Evolutionary conservation across 2,113 vertebrate genomes (phyloP).

Genomic region (Setophaga kirtlandii): DNA sequence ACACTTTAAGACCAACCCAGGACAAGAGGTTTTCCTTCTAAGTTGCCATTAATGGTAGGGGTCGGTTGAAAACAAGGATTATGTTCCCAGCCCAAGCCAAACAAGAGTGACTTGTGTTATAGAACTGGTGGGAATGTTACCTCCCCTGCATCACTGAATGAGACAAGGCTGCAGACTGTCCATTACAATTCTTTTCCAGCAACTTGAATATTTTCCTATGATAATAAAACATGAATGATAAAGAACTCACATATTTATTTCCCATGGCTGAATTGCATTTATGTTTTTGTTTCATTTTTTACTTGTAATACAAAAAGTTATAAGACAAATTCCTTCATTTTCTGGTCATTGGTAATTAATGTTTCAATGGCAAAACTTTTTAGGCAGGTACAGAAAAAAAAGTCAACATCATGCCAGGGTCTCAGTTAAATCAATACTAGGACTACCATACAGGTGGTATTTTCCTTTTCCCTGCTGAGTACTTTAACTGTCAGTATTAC

Average conservation of each 20-base stretch:
- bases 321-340: background rate
- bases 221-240: background rate
- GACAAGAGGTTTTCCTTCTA: background rate
- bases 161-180: background rate
- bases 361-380: background rate
- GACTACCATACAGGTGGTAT: background rate
- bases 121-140: background rate
- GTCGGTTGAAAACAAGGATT: background rate
- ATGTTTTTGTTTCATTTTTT: background rate
- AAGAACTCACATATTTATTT: background rate
- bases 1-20: background rate
- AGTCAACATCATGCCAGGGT: background rate
- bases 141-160: background rate
- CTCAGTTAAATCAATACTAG: background rate
- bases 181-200: background rate
- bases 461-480: background rate
- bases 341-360: background rate
- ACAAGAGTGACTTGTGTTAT: background rate
- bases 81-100: background rate
- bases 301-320: background rate
- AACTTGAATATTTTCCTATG: background rate
- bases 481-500: background rate
- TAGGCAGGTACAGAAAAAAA: background rate
- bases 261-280: background rate
- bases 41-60: rapidly evolving